Evolutionary conservation across 1,140 invertebrate species (phyloP).

Genomic region (Meloidogyne hapla): DNA sequence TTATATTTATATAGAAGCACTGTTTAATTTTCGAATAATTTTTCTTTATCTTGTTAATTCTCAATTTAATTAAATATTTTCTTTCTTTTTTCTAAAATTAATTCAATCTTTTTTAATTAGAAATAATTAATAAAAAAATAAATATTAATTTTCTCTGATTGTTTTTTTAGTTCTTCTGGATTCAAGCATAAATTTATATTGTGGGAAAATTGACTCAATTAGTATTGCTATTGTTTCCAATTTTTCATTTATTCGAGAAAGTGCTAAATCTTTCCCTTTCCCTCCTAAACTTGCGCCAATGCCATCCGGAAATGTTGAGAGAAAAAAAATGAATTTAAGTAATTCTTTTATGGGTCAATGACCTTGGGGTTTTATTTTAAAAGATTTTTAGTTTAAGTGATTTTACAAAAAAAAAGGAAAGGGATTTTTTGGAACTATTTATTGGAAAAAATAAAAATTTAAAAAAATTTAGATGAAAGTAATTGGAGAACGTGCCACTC

Average conservation of each 20-base stretch:
- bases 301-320: background rate
- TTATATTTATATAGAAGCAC: too few species aligned
- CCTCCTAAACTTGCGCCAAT: background rate
- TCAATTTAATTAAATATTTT: too few species aligned
- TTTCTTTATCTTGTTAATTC: too few species aligned
- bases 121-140: too few species aligned
- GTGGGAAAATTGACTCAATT: background rate
- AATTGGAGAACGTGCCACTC: background rate
- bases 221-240: background rate
- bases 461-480: slow-evolving; percentile 11
- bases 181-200: too few species aligned
- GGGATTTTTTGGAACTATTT: background rate
- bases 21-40: too few species aligned
- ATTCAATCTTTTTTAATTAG: too few species aligned
- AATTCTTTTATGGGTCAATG: background rate
- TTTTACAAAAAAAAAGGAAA: too few species aligned
- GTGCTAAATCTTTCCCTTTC: background rate
- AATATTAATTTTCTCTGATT: too few species aligned
- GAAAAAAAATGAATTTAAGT: background rate
- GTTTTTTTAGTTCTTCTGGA: too few species aligned
- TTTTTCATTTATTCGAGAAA: background rate
- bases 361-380: background rate
- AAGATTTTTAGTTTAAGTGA: too few species aligned
- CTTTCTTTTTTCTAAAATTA: too few species aligned
- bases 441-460: background rate